Conservation (phyloP, 1,140 invertebrate genomes). For the Probaryconus sp. region DNA sequence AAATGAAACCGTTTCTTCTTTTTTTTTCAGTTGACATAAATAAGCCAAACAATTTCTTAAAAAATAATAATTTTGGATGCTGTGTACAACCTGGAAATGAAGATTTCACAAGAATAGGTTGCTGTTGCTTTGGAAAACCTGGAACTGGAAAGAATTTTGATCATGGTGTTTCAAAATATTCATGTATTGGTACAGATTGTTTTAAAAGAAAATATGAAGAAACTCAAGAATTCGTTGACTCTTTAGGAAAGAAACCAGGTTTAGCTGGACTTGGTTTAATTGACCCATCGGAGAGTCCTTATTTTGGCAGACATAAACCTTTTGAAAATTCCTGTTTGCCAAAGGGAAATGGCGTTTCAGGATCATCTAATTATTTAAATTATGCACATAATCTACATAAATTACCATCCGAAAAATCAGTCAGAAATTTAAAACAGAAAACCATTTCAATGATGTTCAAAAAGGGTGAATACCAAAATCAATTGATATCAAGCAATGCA, state of each 20-base stretch:
- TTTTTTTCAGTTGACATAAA: too few species aligned
- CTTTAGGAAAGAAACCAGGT: slow-evolving; percentile 68
- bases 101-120: slow-evolving; percentile 20
- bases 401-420: too few species aligned
- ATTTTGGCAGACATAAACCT: slow-evolving; percentile 57
- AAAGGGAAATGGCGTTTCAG: background rate
- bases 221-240: slow-evolving; percentile 70
- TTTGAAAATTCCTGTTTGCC: background rate
- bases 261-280: slow-evolving; percentile 68
- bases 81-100: background rate
- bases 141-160: slow-evolving; percentile 48
- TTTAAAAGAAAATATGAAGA: slow-evolving; percentile 68
- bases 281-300: slow-evolving; percentile 71
- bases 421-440: too few species aligned
- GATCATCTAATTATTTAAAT: too few species aligned
- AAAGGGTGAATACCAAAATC: too few species aligned
- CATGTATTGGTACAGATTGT: slow-evolving; percentile 56
- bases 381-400: too few species aligned
- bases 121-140: slow-evolving; percentile 48
- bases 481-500: too few species aligned
- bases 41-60: background rate
- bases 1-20: too few species aligned
- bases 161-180: slow-evolving; percentile 47
- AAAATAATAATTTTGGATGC: slow-evolving; percentile 19
- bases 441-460: too few species aligned